Conservation (phyloP, 64 coral and sea anemone species). For the Pachyseris speciosa region DNA sequence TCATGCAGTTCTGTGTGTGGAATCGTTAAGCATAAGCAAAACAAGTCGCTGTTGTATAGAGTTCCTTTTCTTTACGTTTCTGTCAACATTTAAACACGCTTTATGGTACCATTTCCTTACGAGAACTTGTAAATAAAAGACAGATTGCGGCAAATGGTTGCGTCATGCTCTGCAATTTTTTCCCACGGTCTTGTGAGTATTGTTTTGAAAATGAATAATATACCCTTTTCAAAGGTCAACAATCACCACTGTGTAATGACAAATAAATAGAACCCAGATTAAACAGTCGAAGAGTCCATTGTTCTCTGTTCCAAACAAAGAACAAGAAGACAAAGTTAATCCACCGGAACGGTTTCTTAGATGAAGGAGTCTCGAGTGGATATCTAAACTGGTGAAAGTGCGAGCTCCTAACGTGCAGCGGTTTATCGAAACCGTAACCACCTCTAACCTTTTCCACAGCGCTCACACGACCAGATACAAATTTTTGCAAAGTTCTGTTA, state of each 20-base stretch:
- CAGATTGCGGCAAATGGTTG: neutral
- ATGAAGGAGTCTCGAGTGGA: neutral
- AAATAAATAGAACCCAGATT: conserved; percentile 12
- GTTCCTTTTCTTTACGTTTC: neutral
- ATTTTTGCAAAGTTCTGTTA: neutral
- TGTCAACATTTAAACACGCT: neutral
- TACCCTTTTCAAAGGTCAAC: conserved; percentile 27
- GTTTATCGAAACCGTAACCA: no score
- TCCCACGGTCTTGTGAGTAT: conserved; percentile 32
- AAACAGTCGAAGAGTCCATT: neutral
- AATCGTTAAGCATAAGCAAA: neutral
- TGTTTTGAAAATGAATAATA: conserved; percentile 26
- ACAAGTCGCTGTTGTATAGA: neutral
- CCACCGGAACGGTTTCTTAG: neutral
- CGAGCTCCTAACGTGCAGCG: neutral
- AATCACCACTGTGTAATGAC: conserved; percentile 22
- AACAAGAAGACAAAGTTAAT: neutral
- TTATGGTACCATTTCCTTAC: neutral
- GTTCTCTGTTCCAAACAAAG: neutral
- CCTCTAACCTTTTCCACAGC: neutral
- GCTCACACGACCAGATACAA: neutral
- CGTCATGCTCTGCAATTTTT: conserved; percentile 18
- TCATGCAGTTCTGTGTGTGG: neutral
- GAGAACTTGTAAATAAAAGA: conserved; percentile 26
- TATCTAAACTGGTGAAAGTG: neutral